Evolutionary conservation across 1,140 invertebrate genomes (phyloP), one percentile per base, ranked within the genome.

Genomic region (Drosophila dunni): DNA sequence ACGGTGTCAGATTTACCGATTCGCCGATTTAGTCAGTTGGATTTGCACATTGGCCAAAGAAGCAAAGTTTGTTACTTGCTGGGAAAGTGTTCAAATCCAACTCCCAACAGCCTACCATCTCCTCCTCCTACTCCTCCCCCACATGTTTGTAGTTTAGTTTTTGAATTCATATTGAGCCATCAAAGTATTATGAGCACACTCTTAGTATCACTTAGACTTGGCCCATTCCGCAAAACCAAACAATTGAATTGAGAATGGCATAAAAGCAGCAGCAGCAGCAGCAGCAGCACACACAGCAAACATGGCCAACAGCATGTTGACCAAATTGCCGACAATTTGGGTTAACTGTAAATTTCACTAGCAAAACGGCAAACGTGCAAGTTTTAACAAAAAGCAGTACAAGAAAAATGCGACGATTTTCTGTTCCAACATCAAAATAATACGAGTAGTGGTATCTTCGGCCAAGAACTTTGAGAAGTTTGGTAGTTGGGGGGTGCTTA

Each of bases 291-390:
- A 48, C 58, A 46, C 45, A 48, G 24, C 38, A 60, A 29, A 46
- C 42, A 63, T 48, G 61, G 45, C 40, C 51, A 58, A 53, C 64
- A 63, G 74, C 83, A 82, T 79, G 79, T 89, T 88, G 84, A 77
- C 84, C 80, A 89, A 84, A 89, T 84, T 72, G 84, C 80, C 84
- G 84, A 89, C 84, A 81, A 89, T 89, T 89, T 89, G 80, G 84
- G 84, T 89, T 89, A 84, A 85, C 80, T 89, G 79, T 83, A 86
- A 86, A 86, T 71, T 89, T 86, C 67, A 77, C 50, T 57, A 73
- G 66, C 60, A 81, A 54, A 81, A 79, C 65, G 79, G 67, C 64
- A 77, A 84, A 89, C 84, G 84, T 89, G 84, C 80, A 89, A 89
- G 84, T 89, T 90, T 89, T 89, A 77, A 84, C 84, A 89, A 81